These are phyloP conservation scores for Acanthacorydalis orientalis DNA, from an alignment of 2,888 invertebrate species.

Conservation along the genomic window DNA sequence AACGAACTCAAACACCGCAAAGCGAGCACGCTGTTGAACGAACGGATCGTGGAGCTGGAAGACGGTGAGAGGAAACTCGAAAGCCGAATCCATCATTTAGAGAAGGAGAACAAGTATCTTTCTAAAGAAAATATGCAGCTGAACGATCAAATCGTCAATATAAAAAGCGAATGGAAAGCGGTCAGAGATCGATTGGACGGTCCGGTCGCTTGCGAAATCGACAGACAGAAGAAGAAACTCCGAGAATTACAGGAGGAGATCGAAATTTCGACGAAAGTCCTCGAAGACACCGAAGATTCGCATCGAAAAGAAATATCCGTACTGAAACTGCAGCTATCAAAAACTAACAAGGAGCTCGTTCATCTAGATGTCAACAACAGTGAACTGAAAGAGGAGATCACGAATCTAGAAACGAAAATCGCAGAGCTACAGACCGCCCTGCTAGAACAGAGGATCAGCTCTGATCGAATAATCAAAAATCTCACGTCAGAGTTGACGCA, in stretches of 20 bases:
- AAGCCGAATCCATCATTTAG: slow-evolving; percentile 10
- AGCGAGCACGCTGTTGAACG: slow-evolving; percentile 30
- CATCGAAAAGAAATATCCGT: slow-evolving; percentile 31
- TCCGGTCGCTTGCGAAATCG: slow-evolving; percentile 17
- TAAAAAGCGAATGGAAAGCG: slow-evolving; percentile 21
- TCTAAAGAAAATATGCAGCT: slow-evolving; percentile 19
- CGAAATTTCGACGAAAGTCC: slow-evolving; percentile 27
- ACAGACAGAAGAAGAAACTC: slow-evolving; percentile 23
- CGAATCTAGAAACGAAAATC: slow-evolving; percentile 9
- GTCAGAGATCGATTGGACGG: slow-evolving; percentile 21
- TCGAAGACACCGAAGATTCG: slow-evolving; percentile 29
- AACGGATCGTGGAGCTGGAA: slow-evolving; percentile 37
- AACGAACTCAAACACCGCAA: slow-evolving; percentile 21
- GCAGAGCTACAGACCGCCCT: slow-evolving; percentile 7
- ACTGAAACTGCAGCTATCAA: slow-evolving; percentile 33
- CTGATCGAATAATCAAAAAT: slow-evolving; percentile 8
- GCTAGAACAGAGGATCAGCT: slow-evolving; percentile 4
- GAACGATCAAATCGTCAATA: slow-evolving; percentile 19
- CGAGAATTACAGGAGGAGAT: slow-evolving; percentile 32
- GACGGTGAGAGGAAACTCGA: slow-evolving; percentile 36
- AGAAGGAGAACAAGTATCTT: slow-evolving; percentile 15
- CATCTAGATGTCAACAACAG: slow-evolving; percentile 50
- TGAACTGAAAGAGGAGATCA: slow-evolving; percentile 50
- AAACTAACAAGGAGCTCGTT: slow-evolving; percentile 36
- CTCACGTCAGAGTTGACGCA: slow-evolving; percentile 3